Percentiles rank a stretch among this genome's conserved stretches.
Evolutionary conservation across 2,797 vertebrate species (phyloP).

Genomic region (Thunnus albacares): DNA sequence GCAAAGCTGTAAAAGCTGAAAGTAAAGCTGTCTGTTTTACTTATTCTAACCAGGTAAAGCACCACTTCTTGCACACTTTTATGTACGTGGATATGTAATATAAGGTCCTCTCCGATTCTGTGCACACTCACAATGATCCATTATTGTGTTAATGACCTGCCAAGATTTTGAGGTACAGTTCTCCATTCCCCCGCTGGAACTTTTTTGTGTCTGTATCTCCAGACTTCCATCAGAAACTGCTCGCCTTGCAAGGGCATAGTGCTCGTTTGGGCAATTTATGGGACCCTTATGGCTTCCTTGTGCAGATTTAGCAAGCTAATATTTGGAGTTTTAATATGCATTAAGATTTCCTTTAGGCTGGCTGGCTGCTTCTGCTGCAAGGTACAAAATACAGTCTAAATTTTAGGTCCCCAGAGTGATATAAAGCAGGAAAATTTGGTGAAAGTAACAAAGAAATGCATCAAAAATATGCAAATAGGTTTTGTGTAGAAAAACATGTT

Average conservation of each 20-base stretch:
- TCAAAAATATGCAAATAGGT: conserved; percentile 1
- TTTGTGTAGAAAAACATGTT: too few relatives aligned
- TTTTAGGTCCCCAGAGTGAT: neutral
- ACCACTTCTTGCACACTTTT: conserved; percentile 24
- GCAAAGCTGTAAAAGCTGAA: too few relatives aligned
- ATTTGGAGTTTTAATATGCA: conserved; percentile 68
- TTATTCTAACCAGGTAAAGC: conserved; percentile 14
- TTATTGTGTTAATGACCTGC: conserved; percentile 58
- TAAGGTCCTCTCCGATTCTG: conserved; percentile 16
- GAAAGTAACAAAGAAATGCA: neutral
- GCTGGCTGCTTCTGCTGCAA: conserved; percentile 11
- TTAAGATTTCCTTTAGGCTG: conserved; percentile 28
- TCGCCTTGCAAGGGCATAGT: conserved; percentile 57
- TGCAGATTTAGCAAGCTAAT: conserved; percentile 66
- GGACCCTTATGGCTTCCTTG: conserved; percentile 43
- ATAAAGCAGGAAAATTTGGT: neutral
- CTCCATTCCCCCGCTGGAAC: conserved; percentile 25
- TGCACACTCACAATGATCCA: conserved; percentile 31
- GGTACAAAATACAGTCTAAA: neutral
- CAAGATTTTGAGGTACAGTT: conserved; percentile 51
- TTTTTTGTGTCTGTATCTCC: conserved; percentile 42
- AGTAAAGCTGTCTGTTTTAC: conserved; percentile 27
- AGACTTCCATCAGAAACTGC: conserved; percentile 47
- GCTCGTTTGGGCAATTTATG: conserved; percentile 63
- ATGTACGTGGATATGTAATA: conserved; percentile 20